Percentiles rank a stretch among this genome's conserved stretches.
These are phyloP conservation scores for Falco naumanni DNA, from an alignment of 2,797 vertebrate genomes.

Conservation along the genomic window DNA sequence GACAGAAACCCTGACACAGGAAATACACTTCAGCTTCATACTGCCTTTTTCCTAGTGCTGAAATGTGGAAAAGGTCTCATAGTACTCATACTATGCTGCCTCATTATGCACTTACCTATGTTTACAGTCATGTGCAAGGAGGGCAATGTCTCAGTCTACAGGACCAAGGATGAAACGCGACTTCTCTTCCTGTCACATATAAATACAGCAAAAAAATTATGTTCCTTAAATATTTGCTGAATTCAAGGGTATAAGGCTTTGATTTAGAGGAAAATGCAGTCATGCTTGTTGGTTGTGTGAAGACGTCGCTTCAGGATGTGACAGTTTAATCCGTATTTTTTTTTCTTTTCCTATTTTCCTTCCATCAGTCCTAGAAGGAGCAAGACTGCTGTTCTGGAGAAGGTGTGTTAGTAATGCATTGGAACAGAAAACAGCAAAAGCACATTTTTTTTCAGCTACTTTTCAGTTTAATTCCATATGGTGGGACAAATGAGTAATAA, in stretches of 20 bases:
- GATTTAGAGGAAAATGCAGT: background rate
- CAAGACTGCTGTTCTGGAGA: background rate
- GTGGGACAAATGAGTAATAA: background rate
- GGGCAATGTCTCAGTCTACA: background rate
- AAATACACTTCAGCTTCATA: background rate
- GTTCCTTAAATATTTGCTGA: background rate
- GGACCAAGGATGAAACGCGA: background rate
- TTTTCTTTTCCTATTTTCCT: background rate
- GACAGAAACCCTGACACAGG: background rate
- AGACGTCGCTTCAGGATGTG: background rate
- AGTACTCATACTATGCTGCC: background rate
- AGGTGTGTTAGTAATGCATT: background rate
- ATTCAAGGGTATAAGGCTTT: background rate
- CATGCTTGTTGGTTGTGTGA: background rate
- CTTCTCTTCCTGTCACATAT: background rate
- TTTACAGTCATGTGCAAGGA: background rate
- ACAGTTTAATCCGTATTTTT: background rate
- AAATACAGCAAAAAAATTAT: background rate
- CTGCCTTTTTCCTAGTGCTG: background rate
- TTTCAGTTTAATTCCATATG: background rate
- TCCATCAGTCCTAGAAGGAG: background rate
- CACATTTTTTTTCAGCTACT: background rate
- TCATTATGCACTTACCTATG: accelerated
- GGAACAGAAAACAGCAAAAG: background rate
- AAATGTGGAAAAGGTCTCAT: background rate